Base-by-base conservation (phyloP, 2,797 vertebrate species). In the Sebastes hopkinsi region DNA sequence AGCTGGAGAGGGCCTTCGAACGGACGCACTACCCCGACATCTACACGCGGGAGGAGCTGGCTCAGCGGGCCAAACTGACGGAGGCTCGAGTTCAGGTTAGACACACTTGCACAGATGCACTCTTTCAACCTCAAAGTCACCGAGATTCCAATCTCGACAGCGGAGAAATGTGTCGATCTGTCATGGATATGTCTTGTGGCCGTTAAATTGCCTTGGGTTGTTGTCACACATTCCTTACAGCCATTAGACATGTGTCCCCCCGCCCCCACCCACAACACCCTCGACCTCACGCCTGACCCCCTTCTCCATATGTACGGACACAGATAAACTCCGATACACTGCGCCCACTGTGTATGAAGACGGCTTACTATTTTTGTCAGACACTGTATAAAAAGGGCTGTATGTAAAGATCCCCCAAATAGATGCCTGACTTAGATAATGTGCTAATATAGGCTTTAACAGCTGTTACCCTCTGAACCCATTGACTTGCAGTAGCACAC, bases 1-100 rank as follows among this genome's bases (percentile, higher is more conserved):
- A 99, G 83, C 94, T 99, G 91, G 99, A 99, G 83, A 95, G 98
- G 58, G 98, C 99, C 56, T 99, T 99, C 6, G 99, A 99, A 85
- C 97, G 99, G 82, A 99, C 99, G 7, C 99, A 99, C 86, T 99
- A 99, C 88, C 99, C 99, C 0, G 99, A 99, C 83, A 99, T 99
- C 89, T 99, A 99, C 86, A 99, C 99, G 0, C 92, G 99, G 30
- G 99, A 99, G 92, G 99, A 99, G 86, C 96, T 99, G 79, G 99
- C 99, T 0, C 99, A 99, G 93, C 94, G 99, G 91, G 98, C 99
- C 50, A 99, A 99, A 79, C 97, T 99, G 72, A 99, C 99, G 0
- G 98, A 99, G 91, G 99, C 99, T 72, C 96, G 99, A 72, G 99
- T 99, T 20, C 98, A 99, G 98, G 98, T 99, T 72, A 95, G 75